phyloP scores from a whole-genome alignment of 2,888 invertebrate genomes.

The Cremastinae sp. region DNA sequence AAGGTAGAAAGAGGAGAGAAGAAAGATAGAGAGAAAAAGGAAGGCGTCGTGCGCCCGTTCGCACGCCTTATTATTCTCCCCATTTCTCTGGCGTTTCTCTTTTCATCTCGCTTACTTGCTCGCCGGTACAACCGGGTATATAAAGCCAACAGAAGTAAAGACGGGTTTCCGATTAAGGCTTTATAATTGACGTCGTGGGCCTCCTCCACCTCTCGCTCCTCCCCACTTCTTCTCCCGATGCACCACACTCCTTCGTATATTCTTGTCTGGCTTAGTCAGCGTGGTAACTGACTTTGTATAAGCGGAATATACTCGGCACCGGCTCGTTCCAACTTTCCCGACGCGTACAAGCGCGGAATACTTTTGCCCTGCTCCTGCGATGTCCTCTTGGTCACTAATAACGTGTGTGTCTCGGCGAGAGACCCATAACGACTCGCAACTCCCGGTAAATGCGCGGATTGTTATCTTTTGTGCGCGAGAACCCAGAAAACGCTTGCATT shows the following conservation, averaged over 20 bases:
- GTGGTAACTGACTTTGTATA: slow-evolving; percentile 67
- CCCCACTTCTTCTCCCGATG: slow-evolving; percentile 23
- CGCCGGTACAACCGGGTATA: slow-evolving; percentile 37
- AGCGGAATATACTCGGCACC: slow-evolving; percentile 49
- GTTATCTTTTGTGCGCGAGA: not conserved
- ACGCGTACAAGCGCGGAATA: slow-evolving; percentile 57
- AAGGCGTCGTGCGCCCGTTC: slow-evolving; percentile 54
- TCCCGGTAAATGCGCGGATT: not conserved
- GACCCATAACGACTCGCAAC: slow-evolving; percentile 26
- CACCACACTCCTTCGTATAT: slow-evolving; percentile 49
- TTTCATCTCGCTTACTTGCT: slow-evolving; percentile 46
- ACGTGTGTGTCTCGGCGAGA: slow-evolving; percentile 8
- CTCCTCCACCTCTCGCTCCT: slow-evolving; percentile 63
- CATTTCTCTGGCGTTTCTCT: slow-evolving; percentile 44
- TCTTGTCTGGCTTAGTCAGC: slow-evolving; percentile 74
- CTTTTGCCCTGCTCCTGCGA: slow-evolving; percentile 59
- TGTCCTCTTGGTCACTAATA: slow-evolving; percentile 18
- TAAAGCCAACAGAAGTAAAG: slow-evolving; percentile 78
- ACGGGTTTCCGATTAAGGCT: slow-evolving; percentile 80
- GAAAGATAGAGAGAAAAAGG: slow-evolving; percentile 29
- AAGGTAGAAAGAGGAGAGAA: slow-evolving; percentile 45
- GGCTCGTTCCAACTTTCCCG: slow-evolving; percentile 53
- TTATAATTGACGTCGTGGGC: slow-evolving; percentile 79
- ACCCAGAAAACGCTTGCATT: not conserved
- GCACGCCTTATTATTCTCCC: slow-evolving; percentile 56